Evolutionary conservation across 2,797 vertebrate genomes (phyloP).

Genomic region (Poecilia picta): DNA sequence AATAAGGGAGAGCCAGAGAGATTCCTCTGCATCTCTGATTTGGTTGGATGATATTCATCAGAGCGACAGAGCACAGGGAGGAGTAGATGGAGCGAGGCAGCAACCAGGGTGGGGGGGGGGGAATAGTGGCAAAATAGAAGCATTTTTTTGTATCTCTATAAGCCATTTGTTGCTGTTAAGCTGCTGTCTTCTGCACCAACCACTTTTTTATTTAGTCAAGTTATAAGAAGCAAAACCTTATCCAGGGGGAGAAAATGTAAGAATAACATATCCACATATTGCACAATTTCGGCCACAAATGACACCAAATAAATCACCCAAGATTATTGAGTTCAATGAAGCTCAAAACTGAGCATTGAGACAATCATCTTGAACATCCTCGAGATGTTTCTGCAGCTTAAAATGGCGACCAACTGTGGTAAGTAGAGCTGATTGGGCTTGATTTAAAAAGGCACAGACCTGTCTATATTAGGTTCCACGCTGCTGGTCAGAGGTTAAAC

Average conservation of each 20-base stretch:
- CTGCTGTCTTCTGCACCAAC: constrained; percentile 56
- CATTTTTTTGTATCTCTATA: constrained; percentile 64
- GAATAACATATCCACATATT: not conserved
- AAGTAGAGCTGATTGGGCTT: not conserved
- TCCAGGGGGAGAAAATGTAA: not conserved
- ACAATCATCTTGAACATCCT: no score
- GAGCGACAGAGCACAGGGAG: constrained; percentile 65
- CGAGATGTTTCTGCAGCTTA: not conserved
- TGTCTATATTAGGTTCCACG: no score
- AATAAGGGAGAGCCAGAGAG: constrained; percentile 41
- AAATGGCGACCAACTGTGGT: not conserved
- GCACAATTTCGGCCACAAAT: not conserved
- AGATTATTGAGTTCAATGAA: not conserved
- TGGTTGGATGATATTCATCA: constrained; percentile 76
- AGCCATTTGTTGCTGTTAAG: constrained; percentile 70
- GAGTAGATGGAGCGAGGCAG: constrained; percentile 59
- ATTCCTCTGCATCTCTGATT: constrained; percentile 74
- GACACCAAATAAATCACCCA: constrained; percentile 15
- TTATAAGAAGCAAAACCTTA: constrained; percentile 13
- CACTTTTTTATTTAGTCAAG: constrained; percentile 46
- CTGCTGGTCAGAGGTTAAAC: not conserved
- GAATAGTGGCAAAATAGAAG: constrained; percentile 45
- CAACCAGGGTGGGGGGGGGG: constrained; percentile 28
- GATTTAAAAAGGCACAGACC: not conserved
- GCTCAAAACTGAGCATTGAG: no score